Base-by-base conservation (phyloP, 2,888 invertebrate genomes). In the Caenorhabditis wallacei region DNA sequence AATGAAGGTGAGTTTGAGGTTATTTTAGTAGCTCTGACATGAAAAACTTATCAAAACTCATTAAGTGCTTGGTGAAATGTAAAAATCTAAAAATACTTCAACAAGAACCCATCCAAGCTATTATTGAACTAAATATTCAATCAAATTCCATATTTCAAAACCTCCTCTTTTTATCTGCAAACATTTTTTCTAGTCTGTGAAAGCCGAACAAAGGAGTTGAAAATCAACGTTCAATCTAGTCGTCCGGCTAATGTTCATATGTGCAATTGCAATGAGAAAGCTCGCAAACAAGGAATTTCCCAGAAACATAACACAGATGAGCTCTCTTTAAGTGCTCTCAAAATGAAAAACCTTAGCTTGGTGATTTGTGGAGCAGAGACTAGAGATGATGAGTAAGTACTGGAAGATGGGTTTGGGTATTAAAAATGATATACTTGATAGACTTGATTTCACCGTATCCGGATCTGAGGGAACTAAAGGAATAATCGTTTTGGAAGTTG, bases 361-460 rank as follows among this genome's bases (percentile, higher is more conserved):
- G 16, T 46, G 0, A 46, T 46, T n/a, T 46, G 46, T 46, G 46
- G 46, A 46, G n/a, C 5, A 13, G 46, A 46, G 46, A 4, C 16
- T 46, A 46, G 16, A 16, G 13, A 46, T 46, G 46, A 46, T 8
- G 11, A 46, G 46, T 46, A 46, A 46, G 46, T 13, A 13, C 4
- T n/a, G 4, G 3, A 4, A 46, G 40, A 40, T 11, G 13, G 8
- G 46, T 30, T 30, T 30, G 0, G 46, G 4, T 5, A 13, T 4
- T 16, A 46, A 46, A 5, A 10, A 13, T 46, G 2, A 40, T 11
- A 40, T 46, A 5, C 30, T 30, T 46, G 13, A 4, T 46, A 46
- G 46, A n/a, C 46, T 46, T n/a, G 46, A 46, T 10, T 46, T 46
- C 46, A 46, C 46, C 46, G 13, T 46, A n/a, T 46, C 46, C 46